These are phyloP conservation scores for Mayetiola destructor DNA, from an alignment of 2,888 invertebrate genomes.

Conservation along the genomic window DNA sequence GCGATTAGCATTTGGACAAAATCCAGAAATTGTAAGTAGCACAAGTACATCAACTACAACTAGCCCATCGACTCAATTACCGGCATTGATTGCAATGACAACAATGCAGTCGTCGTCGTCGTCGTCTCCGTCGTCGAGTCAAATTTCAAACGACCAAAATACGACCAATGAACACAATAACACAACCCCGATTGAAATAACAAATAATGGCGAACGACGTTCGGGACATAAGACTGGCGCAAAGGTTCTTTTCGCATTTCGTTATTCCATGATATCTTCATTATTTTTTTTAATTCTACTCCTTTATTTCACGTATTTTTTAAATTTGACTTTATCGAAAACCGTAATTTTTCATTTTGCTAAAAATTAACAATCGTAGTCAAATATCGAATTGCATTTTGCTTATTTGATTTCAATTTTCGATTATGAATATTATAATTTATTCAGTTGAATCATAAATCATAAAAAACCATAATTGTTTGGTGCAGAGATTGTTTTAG, in stretches of 20 bases:
- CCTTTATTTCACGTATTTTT: no score
- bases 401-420: no score
- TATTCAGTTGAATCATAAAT: no score
- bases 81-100: conserved; percentile 19
- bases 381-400: no score
- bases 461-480: no score
- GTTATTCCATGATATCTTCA: no score
- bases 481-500: no score
- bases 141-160: conserved; percentile 24
- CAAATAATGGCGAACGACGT: conserved; percentile 27
- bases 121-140: neutral
- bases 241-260: conserved; percentile 29
- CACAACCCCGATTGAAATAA: conserved; percentile 15
- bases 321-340: no score
- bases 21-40: conserved; percentile 37
- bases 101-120: conserved; percentile 29
- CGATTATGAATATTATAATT: no score
- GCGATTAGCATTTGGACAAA: conserved; percentile 38
- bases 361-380: no score
- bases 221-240: conserved; percentile 24
- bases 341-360: no score
- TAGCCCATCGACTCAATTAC: conserved; percentile 20
- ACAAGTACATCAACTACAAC: conserved; percentile 25
- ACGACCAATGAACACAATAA: neutral
- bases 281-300: no score